Evolutionary conservation across 1,140 invertebrate species (phyloP).

Genomic region (Drosophila bipectinata): DNA sequence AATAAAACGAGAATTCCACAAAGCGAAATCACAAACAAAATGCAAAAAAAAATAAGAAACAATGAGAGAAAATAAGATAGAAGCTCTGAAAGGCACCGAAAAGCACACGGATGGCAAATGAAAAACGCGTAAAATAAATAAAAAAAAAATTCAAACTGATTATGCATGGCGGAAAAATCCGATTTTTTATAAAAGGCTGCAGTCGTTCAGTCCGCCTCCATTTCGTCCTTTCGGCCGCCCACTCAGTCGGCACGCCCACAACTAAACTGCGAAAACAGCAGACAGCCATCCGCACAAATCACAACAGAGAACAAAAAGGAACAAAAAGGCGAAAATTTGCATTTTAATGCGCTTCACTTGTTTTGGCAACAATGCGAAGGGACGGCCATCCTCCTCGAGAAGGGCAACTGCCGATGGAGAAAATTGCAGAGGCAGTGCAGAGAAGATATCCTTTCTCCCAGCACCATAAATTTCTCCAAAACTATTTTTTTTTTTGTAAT

Average conservation of each 20-base stretch:
- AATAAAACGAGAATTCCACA: conserved; percentile 52
- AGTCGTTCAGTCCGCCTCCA: conserved; percentile 1
- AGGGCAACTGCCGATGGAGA: background rate
- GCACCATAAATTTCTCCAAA: background rate
- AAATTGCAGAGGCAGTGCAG: conserved; percentile 22
- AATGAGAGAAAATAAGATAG: conserved; percentile 46
- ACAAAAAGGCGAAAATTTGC: conserved; percentile 66
- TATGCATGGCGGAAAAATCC: conserved; percentile 79
- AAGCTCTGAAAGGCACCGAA: conserved; percentile 21
- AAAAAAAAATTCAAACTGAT: conserved; percentile 80
- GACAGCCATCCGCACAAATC: conserved; percentile 67
- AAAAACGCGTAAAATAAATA: conserved; percentile 82
- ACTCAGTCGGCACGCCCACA: conserved; percentile 57
- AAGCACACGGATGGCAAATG: conserved; percentile 57
- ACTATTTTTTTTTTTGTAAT: background rate
- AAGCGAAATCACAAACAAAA: conserved; percentile 57
- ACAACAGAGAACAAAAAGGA: conserved; percentile 51
- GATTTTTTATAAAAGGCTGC: conserved; percentile 62
- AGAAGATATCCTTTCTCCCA: conserved; percentile 3
- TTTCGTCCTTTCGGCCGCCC: conserved; percentile 22
- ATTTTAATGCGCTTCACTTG: conserved; percentile 82
- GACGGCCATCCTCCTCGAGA: conserved; percentile 11
- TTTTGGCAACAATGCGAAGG: conserved; percentile 45
- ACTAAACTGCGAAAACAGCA: conserved; percentile 65
- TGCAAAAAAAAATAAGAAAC: conserved; percentile 43